These are phyloP conservation scores for Acronicta aceris DNA, from an alignment of 2,888 invertebrate genomes.

Conservation along the genomic window DNA sequence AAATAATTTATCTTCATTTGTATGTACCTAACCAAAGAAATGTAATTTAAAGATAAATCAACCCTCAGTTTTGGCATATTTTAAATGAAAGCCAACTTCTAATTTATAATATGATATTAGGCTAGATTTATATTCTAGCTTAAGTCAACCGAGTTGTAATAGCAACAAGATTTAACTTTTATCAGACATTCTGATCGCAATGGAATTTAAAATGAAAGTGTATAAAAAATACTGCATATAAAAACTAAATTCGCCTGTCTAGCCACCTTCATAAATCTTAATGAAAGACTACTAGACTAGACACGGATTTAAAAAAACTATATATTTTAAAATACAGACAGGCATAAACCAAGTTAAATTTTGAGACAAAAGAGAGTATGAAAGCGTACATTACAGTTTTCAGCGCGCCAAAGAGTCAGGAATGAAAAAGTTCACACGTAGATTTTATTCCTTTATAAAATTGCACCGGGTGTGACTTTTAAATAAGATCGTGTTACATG, in stretches of 20 bases:
- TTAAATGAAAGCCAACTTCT: background rate
- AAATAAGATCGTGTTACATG: conserved; percentile 77
- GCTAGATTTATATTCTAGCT: conserved; percentile 5
- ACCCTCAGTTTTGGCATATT: background rate
- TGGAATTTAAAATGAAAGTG: conserved; percentile 26
- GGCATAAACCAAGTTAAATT: conserved; percentile 54
- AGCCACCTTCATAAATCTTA: conserved; percentile 51
- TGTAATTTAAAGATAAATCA: background rate
- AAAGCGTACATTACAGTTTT: conserved; percentile 60
- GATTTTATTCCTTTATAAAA: conserved; percentile 70
- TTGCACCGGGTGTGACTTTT: conserved; percentile 77
- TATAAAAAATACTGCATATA: conserved; percentile 11
- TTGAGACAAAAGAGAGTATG: conserved; percentile 58
- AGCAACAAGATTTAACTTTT: conserved; percentile 22
- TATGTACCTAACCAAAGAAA: too few species aligned
- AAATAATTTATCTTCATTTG: too few species aligned
- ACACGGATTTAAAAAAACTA: conserved; percentile 26
- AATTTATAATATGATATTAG: background rate
- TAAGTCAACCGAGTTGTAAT: conserved; percentile 10
- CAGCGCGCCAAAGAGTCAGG: conserved; percentile 28
- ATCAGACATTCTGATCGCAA: conserved; percentile 14
- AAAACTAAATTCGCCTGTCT: conserved; percentile 37
- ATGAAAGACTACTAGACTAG: conserved; percentile 32
- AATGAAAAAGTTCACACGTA: conserved; percentile 61
- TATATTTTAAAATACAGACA: conserved; percentile 25